Percentiles rank a stretch among this genome's conserved stretches.
These are phyloP conservation scores for Chloropsis hardwickii DNA, from an alignment of 2,113 vertebrate species.

Conservation along the genomic window DNA sequence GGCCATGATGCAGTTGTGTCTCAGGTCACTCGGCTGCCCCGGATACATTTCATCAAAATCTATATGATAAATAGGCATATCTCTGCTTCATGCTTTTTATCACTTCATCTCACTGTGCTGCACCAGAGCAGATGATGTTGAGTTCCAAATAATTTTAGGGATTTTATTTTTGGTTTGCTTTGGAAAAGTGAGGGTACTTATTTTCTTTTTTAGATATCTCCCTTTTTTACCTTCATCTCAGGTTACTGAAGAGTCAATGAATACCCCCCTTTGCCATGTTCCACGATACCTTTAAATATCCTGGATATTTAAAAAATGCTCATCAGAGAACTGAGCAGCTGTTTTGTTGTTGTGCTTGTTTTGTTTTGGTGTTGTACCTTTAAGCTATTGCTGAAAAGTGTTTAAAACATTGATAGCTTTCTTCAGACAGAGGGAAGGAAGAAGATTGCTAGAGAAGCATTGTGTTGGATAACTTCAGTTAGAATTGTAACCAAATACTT, in stretches of 20 bases:
- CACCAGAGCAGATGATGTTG: neutral
- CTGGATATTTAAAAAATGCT: neutral
- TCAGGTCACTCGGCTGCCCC: conserved; percentile 68
- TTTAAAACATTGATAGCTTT: conserved; percentile 44
- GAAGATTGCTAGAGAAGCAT: neutral
- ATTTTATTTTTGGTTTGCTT: neutral
- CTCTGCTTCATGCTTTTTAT: neutral
- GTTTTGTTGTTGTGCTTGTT: neutral
- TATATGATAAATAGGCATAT: neutral
- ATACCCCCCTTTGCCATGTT: neutral
- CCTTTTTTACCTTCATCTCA: neutral
- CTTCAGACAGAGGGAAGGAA: neutral
- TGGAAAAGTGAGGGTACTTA: neutral
- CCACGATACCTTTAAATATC: neutral
- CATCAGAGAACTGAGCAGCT: neutral
- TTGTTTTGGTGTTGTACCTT: neutral
- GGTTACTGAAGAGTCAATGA: neutral
- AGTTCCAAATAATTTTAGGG: neutral
- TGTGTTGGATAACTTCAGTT: conserved; percentile 27
- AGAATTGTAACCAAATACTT: conserved; percentile 47
- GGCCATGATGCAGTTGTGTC: conserved; percentile 49
- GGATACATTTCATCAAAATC: conserved; percentile 23
- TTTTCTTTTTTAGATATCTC: neutral
- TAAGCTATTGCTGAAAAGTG: neutral
- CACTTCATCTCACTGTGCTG: neutral